A percentile compares a stretch with the other conserved stretches of the same genome.
Evolutionary conservation across 2,888 invertebrate species (phyloP).

Genomic region (Campoletis raptor): DNA sequence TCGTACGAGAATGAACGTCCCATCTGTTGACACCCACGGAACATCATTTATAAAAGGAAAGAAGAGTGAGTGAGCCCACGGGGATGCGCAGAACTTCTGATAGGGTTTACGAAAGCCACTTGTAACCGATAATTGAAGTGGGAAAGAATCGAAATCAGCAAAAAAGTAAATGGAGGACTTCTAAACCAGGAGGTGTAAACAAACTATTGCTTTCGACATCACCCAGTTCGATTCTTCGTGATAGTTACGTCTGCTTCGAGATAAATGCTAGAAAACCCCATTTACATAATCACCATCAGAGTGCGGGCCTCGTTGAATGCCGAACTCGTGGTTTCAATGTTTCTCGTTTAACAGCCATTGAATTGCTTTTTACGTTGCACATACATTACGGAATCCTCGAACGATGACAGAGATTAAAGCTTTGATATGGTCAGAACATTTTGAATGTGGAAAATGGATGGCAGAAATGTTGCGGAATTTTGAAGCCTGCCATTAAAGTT

Average conservation of each 20-base stretch:
- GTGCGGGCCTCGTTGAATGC: background rate
- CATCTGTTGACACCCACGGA: constrained; percentile 38
- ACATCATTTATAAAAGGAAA: constrained; percentile 40
- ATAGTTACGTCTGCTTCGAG: background rate
- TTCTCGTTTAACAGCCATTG: constrained; percentile 31
- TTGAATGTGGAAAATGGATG: background rate
- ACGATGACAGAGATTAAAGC: constrained; percentile 10
- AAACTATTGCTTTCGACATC: background rate
- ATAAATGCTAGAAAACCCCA: background rate
- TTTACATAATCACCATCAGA: background rate
- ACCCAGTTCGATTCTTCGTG: background rate
- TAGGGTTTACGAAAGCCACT: constrained; percentile 13
- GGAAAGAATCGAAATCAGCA: background rate
- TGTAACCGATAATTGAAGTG: constrained; percentile 1
- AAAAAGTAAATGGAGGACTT: background rate
- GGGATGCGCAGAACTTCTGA: background rate
- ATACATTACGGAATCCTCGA: background rate
- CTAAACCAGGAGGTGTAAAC: background rate
- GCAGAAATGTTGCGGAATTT: background rate
- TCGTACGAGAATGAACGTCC: background rate
- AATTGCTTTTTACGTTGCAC: too few species aligned
- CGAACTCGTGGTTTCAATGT: background rate
- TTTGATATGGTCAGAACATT: background rate
- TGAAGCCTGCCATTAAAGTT: background rate
- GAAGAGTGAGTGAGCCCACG: constrained; percentile 2